Base-by-base conservation (phyloP, 2,888 invertebrate genomes). In the Athalia cordata region DNA sequence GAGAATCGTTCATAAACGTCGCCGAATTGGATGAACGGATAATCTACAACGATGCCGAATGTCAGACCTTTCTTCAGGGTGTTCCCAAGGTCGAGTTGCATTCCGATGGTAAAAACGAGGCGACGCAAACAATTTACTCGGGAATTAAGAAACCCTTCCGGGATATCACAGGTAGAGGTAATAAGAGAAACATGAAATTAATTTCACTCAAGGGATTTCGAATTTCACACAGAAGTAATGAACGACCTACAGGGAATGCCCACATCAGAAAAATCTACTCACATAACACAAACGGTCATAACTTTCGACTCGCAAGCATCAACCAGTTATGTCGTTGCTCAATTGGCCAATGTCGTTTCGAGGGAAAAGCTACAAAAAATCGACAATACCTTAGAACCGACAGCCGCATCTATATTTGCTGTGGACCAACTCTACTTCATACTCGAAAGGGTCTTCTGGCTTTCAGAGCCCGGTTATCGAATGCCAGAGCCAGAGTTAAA, bases 71-170 rank as follows among this genome's bases (percentile, higher is more conserved):
- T 61, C 70, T 86, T 13, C 84, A 83, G 52, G 86, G 86, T 49
- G 77, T 84, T 45, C 81, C 85, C 1, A 79, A 70, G 8, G 84
- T 86, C n/a, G 72, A 80, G 1, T 82, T 86, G 67, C 83, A 83
- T 3, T 43, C 80, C 0, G 75, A 79, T 62, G 81, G 81, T 45
- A 78, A 62, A 8, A 84, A 86, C 43, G 84, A 84, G 79, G 84
- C 83, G 2, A 83, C 81, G 7, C 86, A 87, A 74, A 87, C 86
- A 0, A 79, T 86, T 65, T 87, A 84, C n/a, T 84, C 84, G 81
- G 82, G 83, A n/a, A 62, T 77, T 5, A 15, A 80, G 7, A 68
- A 79, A 50, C 79, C 81, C 52, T 81, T 80, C 29, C 76, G 81
- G 52, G 81, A 84, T 43, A 82, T 85, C 11, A 82, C 86, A 78